Evolutionary conservation across 1,140 invertebrate genomes (phyloP).

Genomic region (Drosophila seguyi): DNA sequence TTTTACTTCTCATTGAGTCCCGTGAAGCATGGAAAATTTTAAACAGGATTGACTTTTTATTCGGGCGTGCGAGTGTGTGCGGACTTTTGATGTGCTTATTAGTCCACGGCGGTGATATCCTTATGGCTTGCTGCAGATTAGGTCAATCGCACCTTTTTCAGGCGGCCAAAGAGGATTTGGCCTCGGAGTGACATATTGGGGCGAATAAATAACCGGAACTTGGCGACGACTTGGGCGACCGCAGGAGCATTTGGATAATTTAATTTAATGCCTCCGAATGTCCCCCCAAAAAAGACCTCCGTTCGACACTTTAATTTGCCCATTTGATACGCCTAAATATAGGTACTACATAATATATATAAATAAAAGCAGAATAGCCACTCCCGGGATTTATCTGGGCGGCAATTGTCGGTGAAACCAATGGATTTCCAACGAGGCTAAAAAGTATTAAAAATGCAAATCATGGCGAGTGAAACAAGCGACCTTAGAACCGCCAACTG

Average conservation of each 20-base stretch:
- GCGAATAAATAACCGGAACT: slow-evolving; percentile 62
- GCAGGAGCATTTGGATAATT: slow-evolving; percentile 21
- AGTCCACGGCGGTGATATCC: slow-evolving; percentile 59
- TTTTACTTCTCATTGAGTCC: slow-evolving; percentile 51
- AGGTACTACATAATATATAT: slow-evolving; percentile 42
- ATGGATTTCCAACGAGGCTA: slow-evolving; percentile 52
- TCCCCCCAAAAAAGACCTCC: not conserved
- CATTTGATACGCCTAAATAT: slow-evolving; percentile 40
- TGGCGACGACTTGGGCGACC: slow-evolving; percentile 24
- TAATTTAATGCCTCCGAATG: slow-evolving; percentile 29
- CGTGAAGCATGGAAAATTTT: slow-evolving; percentile 58
- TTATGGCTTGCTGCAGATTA: slow-evolving; percentile 53
- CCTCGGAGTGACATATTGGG: slow-evolving; percentile 61
- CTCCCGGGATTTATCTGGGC: slow-evolving; percentile 33
- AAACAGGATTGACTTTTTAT: slow-evolving; percentile 62
- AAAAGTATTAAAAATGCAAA: slow-evolving; percentile 69
- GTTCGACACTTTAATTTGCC: slow-evolving; percentile 33
- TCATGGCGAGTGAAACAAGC: slow-evolving; percentile 58
- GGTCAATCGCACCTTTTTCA: slow-evolving; percentile 64
- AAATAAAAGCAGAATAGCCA: slow-evolving; percentile 39
- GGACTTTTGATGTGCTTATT: slow-evolving; percentile 70
- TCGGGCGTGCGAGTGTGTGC: slow-evolving; percentile 38
- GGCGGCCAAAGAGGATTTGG: slow-evolving; percentile 43
- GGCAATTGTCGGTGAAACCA: slow-evolving; percentile 50
- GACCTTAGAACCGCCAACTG: slow-evolving; percentile 55